phyloP scores from a whole-genome alignment of 2,888 invertebrate genomes.

The Monoplex corrugatus region DNA sequence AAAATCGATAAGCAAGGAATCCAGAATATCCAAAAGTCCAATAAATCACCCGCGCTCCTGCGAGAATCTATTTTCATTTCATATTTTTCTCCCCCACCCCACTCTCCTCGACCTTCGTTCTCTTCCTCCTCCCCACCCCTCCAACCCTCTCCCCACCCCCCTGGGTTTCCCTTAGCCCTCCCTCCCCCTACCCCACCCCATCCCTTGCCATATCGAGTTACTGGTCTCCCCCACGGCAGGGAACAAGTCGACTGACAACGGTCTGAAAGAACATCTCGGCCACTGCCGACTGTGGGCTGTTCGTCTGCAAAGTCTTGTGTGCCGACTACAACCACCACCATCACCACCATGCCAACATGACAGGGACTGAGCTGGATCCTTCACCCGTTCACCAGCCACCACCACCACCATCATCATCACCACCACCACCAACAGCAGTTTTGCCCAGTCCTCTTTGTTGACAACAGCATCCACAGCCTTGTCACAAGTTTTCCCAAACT shows the following conservation, averaged over 20 bases:
- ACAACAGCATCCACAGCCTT: not conserved
- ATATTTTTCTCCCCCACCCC: slow-evolving; percentile 13
- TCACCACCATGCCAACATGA: too few species aligned
- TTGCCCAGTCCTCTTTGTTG: not conserved
- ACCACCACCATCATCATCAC: not conserved
- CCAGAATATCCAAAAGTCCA: slow-evolving; percentile 31
- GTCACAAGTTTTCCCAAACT: not conserved
- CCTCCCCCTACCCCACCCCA: not conserved
- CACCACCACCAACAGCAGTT: too few species aligned
- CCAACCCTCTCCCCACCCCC: not conserved
- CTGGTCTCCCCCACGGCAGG: not conserved
- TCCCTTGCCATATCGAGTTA: not conserved
- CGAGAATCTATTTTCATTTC: slow-evolving; percentile 32
- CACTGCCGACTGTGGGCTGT: too few species aligned
- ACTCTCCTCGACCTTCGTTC: too few species aligned
- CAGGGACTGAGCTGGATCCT: too few species aligned
- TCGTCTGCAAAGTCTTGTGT: too few species aligned
- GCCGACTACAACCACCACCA: too few species aligned
- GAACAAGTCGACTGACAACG: not conserved
- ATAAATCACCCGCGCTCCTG: slow-evolving; percentile 10
- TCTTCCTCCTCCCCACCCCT: not conserved
- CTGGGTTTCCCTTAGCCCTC: not conserved
- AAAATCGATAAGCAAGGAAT: slow-evolving; percentile 27
- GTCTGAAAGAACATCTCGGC: slow-evolving; percentile 4
- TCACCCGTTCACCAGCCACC: too few species aligned